These are phyloP conservation scores for Uromys caudimaculatus DNA, from an alignment of 2,797 vertebrate genomes.

Conservation along the genomic window DNA sequence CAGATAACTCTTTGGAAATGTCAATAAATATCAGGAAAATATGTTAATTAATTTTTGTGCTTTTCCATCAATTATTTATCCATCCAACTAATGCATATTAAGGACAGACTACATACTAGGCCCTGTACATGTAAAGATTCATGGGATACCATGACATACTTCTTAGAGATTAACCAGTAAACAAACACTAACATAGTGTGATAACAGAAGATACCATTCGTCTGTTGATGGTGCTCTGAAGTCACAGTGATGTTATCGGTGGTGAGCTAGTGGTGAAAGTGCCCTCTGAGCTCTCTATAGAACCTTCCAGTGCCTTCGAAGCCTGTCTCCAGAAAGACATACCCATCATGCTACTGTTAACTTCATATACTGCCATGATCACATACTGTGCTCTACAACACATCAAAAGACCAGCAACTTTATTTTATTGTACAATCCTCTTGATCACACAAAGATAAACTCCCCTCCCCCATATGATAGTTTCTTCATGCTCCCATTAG, in stretches of 20 bases:
- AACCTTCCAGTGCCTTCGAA: neutral
- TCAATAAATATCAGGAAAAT: neutral
- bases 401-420: neutral
- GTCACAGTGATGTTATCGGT: neutral
- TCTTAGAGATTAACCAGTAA: neutral
- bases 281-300: neutral
- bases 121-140: neutral
- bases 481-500: constrained; percentile 46
- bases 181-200: neutral
- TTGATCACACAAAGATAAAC: constrained; percentile 33
- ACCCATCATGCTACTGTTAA: neutral
- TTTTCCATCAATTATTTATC: constrained; percentile 11
- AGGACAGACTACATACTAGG: neutral
- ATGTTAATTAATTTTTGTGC: neutral
- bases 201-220: neutral
- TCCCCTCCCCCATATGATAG: constrained; percentile 17
- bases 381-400: neutral
- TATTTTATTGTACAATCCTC: constrained; percentile 26
- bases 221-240: neutral
- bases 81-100: neutral
- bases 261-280: neutral
- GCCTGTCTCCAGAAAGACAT: neutral
- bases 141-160: neutral
- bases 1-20: neutral
- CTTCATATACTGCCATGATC: neutral